Evolutionary conservation across 2,113 vertebrate species (phyloP), one percentile per base, ranked within the genome.

Genomic region (Caracal caracal): DNA sequence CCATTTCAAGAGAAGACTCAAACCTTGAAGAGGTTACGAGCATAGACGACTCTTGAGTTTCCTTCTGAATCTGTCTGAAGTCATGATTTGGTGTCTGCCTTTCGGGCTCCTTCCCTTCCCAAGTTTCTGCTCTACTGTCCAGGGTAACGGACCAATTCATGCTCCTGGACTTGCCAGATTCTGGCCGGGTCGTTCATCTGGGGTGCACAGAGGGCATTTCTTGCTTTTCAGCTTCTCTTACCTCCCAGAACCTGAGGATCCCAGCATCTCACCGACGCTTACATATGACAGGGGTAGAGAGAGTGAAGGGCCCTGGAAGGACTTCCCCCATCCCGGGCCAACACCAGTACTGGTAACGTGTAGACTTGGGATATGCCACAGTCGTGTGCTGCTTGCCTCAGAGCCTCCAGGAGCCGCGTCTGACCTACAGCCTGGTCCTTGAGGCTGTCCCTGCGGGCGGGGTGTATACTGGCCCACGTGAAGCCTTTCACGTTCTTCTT

Each of bases 311-410:
- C 0, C 53, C 15, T 0, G 3, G 35, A 13, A 24, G 43, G 26
- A 4, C 3, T 28, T 17, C n/a, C n/a, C 40, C 12, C 28, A 1
- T 13, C 1, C 40, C 22, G 4, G 24, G 9, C 30, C 19, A 30
- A 9, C 15, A 6, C 2, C 22, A 7, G 11, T 1, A 3, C 4
- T 16, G 7, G 24, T 0, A 53, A 12, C 4, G 6, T 10, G 16
- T 5, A 20, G 47, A 17, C 4, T 0, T 0, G 15, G 43, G 78
- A 3, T 1, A 7, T n/a, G 6, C 11, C 19, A 10, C 22, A 2
- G 51, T 0, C 10, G 3, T 43, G 4, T 11, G 3, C 4, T 4
- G n/a, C 15, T 37, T 4, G 16, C 33, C 43, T 40, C 47, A 10
- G 12, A 53, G n/a, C 8, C 12, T 63, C 43, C 12, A 15, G 15